phyloP scores from a whole-genome alignment of 2,888 invertebrate species.

The Ariolimax columbianus region DNA sequence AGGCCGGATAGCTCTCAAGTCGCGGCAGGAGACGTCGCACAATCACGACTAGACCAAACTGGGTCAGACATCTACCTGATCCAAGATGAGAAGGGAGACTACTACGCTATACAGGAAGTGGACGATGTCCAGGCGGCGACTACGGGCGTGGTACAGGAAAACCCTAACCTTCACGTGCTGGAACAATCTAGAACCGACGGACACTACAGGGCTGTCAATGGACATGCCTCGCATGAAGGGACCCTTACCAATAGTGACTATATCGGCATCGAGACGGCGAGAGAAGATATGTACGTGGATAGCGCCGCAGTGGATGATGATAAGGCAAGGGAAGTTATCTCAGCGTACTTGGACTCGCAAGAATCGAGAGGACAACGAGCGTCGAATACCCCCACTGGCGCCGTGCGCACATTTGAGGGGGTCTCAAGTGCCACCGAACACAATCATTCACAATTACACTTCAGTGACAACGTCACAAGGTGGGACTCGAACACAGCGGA shows the following conservation, averaged over 20 bases:
- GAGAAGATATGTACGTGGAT: constrained; percentile 26
- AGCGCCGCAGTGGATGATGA: constrained; percentile 46
- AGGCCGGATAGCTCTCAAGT: neutral
- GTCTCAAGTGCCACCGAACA: neutral
- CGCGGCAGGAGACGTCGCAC: neutral
- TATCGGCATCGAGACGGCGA: neutral
- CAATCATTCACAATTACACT: neutral
- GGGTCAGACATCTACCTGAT: constrained; percentile 49
- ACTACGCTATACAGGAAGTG: constrained; percentile 53
- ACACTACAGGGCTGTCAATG: neutral
- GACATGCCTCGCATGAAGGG: neutral
- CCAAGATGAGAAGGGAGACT: constrained; percentile 50
- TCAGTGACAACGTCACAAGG: neutral
- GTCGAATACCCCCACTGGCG: neutral
- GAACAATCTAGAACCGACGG: neutral
- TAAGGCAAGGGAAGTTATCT: constrained; percentile 54
- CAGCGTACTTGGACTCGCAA: constrained; percentile 48
- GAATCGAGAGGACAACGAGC: neutral
- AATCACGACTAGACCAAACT: neutral
- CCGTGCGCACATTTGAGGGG: neutral
- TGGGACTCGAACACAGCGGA: neutral
- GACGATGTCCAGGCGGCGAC: neutral
- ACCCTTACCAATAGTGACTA: neutral
- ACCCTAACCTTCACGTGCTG: constrained; percentile 8
- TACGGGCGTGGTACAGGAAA: neutral